These are phyloP conservation scores for Mirza zaza DNA, from an alignment of 2,113 vertebrate genomes.

Conservation along the genomic window DNA sequence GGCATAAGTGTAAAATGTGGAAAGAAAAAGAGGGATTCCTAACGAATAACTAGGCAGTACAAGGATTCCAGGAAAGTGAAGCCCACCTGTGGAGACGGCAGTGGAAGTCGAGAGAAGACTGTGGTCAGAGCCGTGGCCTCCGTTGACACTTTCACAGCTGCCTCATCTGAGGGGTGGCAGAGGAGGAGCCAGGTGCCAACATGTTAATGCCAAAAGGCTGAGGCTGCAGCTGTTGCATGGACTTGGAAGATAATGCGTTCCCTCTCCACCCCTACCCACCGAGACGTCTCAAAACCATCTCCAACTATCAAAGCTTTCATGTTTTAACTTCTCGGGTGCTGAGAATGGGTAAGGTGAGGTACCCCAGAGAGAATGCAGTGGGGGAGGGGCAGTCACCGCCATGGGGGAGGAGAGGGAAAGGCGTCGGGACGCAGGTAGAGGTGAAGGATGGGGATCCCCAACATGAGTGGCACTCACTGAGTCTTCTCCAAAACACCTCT, in stretches of 20 bases:
- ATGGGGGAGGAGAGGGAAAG: not conserved
- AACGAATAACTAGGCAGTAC: not conserved
- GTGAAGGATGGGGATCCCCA: fast-evolving
- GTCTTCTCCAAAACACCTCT: conserved; percentile 89
- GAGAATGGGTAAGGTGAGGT: not conserved
- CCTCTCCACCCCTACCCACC: not conserved
- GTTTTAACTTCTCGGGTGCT: not conserved
- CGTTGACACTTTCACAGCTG: conserved; percentile 87
- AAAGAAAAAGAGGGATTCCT: not conserved
- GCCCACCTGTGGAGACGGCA: conserved; percentile 88
- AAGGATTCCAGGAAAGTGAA: not conserved
- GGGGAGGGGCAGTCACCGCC: not conserved
- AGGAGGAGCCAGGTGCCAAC: not conserved
- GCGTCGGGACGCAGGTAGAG: not conserved
- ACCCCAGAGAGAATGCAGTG: not conserved
- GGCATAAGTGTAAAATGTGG: not conserved
- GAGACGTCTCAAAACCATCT: not conserved
- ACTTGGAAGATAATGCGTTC: not conserved
- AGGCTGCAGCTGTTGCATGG: not conserved
- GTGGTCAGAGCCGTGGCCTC: conserved; percentile 93
- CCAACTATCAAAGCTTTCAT: not conserved
- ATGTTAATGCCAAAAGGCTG: not conserved
- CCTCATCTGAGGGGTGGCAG: conserved; percentile 83
- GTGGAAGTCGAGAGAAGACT: conserved; percentile 87
- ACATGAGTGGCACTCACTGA: conserved; percentile 82